Evolutionary conservation across 2,888 invertebrate species (phyloP).

Genomic region (Spisula solida): DNA sequence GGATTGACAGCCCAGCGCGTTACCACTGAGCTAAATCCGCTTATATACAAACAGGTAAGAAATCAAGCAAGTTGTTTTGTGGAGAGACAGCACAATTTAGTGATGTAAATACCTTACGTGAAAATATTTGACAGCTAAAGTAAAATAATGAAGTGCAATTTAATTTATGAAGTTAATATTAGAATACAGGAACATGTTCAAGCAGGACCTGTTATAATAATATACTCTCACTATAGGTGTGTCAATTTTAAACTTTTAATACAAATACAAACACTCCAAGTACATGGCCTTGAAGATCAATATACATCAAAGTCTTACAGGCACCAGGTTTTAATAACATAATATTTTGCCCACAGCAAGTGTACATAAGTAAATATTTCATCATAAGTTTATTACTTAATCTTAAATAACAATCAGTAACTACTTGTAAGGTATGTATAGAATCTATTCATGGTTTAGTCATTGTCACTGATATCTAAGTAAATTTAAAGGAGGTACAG

Average conservation of each 20-base stretch:
- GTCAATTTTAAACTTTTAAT: neutral
- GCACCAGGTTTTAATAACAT: constrained; percentile 7
- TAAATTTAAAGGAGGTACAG: neutral
- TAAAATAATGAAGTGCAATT: too few relatives aligned
- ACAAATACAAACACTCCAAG: neutral
- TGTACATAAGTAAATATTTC: neutral
- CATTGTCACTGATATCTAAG: neutral
- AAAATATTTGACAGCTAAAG: too few relatives aligned
- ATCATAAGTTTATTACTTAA: neutral
- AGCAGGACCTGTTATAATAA: neutral
- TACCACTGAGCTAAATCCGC: too few relatives aligned
- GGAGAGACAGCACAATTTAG: too few relatives aligned
- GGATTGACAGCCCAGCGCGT: too few relatives aligned
- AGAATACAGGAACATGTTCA: neutral
- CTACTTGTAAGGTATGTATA: neutral
- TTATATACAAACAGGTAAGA: too few relatives aligned
- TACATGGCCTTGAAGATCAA: neutral
- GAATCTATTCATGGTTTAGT: neutral
- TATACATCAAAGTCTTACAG: neutral
- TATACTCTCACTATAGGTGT: neutral
- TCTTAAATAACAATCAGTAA: neutral
- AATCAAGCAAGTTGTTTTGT: too few relatives aligned
- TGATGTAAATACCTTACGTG: too few relatives aligned
- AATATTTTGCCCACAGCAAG: constrained; percentile 10
- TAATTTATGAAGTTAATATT: too few relatives aligned